These are phyloP conservation scores for Cephalopholis sonnerati DNA, from an alignment of 2,113 vertebrate genomes.

Conservation along the genomic window DNA sequence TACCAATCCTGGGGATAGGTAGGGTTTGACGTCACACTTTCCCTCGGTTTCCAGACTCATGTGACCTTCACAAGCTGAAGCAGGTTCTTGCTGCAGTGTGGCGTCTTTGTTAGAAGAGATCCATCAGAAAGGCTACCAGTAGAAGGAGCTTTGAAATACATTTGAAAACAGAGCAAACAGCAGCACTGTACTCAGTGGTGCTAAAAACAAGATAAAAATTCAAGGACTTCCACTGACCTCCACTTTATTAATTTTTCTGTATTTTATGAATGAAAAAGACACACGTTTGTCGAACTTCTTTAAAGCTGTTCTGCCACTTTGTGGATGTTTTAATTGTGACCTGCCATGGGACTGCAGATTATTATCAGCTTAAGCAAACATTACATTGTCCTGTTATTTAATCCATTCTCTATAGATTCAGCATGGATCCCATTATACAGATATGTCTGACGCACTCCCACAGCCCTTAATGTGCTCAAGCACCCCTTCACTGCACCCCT, in stretches of 20 bases:
- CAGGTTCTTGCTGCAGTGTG: slow-evolving; percentile 27
- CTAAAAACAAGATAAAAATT: background rate
- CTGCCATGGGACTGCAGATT: too few relatives aligned
- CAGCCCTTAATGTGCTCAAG: too few relatives aligned
- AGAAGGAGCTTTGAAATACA: slow-evolving; percentile 18
- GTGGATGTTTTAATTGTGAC: too few relatives aligned
- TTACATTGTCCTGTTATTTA: too few relatives aligned
- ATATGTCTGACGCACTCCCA: too few relatives aligned
- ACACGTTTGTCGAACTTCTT: too few relatives aligned
- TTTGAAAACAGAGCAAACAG: slow-evolving; percentile 7
- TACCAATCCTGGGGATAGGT: slow-evolving; percentile 31
- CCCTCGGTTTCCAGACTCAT: background rate
- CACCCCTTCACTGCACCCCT: too few relatives aligned
- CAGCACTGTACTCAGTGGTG: background rate
- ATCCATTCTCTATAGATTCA: too few relatives aligned
- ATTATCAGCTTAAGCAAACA: too few relatives aligned
- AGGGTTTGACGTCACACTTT: slow-evolving; percentile 43
- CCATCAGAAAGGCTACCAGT: background rate
- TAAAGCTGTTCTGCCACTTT: too few relatives aligned
- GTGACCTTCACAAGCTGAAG: slow-evolving; percentile 29
- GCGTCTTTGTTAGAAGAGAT: slow-evolving; percentile 23
- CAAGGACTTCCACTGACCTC: background rate
- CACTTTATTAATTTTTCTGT: background rate
- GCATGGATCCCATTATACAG: too few relatives aligned
- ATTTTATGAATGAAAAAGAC: background rate